phyloP scores from a whole-genome alignment of 2,888 invertebrate species.

The Bruchidius siliquastri region DNA sequence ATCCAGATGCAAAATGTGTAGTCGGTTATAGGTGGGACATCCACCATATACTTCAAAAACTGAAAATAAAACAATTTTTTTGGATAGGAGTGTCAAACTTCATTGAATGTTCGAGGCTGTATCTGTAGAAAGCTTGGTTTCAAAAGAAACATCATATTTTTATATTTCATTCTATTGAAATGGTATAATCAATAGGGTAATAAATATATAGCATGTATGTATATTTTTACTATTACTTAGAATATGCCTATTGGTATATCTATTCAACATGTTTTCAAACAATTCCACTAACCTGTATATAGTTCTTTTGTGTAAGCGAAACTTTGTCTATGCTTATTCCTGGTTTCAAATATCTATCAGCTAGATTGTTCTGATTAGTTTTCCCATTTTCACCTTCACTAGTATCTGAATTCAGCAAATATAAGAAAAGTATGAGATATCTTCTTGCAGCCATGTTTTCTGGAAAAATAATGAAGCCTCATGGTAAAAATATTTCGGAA shows the following conservation, averaged over 20 bases:
- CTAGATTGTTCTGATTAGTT: background rate
- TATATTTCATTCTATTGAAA: too few species aligned
- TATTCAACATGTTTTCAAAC: too few species aligned
- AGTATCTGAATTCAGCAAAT: background rate
- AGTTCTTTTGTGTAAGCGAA: slow-evolving; percentile 62
- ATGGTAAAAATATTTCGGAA: too few species aligned
- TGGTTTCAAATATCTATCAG: background rate
- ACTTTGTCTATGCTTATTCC: slow-evolving; percentile 54
- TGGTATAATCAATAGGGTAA: too few species aligned
- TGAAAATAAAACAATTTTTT: slow-evolving; percentile 24
- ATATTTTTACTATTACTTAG: too few species aligned
- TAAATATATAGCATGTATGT: too few species aligned
- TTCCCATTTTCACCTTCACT: background rate
- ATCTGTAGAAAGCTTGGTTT: too few species aligned
- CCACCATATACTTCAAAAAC: slow-evolving; percentile 51
- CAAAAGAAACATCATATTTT: too few species aligned
- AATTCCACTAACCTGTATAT: slow-evolving; percentile 71
- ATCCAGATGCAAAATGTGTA: slow-evolving; percentile 56
- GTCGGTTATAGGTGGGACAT: slow-evolving; percentile 51
- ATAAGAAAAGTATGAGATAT: background rate
- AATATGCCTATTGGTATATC: too few species aligned
- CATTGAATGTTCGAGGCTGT: too few species aligned
- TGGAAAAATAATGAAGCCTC: background rate
- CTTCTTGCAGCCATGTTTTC: background rate
- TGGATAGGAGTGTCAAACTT: too few species aligned